Conservation (phyloP, 2,113 vertebrate genomes). For the Formicarius rufipectus region DNA sequence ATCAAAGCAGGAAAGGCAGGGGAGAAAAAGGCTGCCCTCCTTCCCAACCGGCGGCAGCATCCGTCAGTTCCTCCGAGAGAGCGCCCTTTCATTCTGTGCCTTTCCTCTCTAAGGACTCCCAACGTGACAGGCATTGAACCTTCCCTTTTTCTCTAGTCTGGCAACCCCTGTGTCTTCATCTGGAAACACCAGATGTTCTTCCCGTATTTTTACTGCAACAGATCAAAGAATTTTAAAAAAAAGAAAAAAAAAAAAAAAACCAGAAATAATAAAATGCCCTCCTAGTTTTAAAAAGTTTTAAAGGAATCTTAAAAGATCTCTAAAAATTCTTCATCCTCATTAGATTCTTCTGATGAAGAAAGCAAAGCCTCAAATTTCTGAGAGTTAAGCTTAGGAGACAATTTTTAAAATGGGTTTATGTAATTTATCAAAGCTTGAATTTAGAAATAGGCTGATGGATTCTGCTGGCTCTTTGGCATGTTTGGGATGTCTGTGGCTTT, state of each 20-base stretch:
- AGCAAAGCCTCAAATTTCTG: neutral
- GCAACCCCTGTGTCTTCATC: neutral
- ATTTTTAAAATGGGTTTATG: accelerated
- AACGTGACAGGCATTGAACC: neutral
- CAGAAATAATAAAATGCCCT: neutral
- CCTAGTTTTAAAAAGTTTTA: neutral
- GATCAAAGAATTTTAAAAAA: slow-evolving; percentile 1
- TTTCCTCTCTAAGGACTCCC: neutral
- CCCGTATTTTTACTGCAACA: neutral
- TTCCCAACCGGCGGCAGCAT: neutral
- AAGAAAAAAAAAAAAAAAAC: neutral
- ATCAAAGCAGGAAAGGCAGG: slow-evolving; percentile 12
- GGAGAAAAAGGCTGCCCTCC: neutral
- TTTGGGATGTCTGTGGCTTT: neutral
- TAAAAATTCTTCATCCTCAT: neutral
- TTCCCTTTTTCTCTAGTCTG: neutral
- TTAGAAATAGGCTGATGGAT: neutral
- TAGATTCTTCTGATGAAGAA: neutral
- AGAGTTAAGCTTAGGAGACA: neutral
- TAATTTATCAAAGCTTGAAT: neutral
- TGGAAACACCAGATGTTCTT: slow-evolving; percentile 21
- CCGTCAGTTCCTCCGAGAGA: neutral
- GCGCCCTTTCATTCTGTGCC: neutral
- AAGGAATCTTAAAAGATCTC: neutral
- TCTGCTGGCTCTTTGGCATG: neutral